A percentile compares a stretch with the other conserved stretches of the same genome.
These are phyloP conservation scores for Allygus modestus DNA, from an alignment of 2,888 invertebrate species.

Conservation along the genomic window DNA sequence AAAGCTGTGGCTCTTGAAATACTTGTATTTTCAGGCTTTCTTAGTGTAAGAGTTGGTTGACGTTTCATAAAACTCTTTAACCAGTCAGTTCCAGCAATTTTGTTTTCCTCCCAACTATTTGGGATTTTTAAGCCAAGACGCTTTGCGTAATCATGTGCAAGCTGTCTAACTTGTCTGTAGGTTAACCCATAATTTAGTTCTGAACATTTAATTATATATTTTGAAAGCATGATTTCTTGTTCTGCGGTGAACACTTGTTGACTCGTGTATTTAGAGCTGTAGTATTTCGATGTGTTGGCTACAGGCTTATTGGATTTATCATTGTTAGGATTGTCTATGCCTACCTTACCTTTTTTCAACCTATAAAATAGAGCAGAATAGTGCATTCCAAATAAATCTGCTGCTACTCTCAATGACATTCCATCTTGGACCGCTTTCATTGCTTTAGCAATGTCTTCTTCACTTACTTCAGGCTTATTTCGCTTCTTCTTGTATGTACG, in stretches of 20 bases:
- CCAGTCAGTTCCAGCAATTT: slow-evolving; percentile 57
- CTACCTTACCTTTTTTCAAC: slow-evolving; percentile 46
- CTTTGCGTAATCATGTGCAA: slow-evolving; percentile 52
- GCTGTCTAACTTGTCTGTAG: slow-evolving; percentile 57
- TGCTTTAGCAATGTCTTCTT: slow-evolving; percentile 46
- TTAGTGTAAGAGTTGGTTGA: background rate
- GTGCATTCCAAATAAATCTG: slow-evolving; percentile 55
- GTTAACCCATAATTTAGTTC: slow-evolving; percentile 59
- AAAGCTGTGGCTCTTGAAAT: slow-evolving; percentile 22
- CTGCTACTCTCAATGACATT: slow-evolving; percentile 44
- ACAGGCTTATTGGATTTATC: background rate
- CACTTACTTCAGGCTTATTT: slow-evolving; percentile 55
- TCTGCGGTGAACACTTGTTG: slow-evolving; percentile 51
- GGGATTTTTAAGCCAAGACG: slow-evolving; percentile 24
- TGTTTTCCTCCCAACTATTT: slow-evolving; percentile 47
- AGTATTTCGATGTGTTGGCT: slow-evolving; percentile 29
- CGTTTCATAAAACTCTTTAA: slow-evolving; percentile 42
- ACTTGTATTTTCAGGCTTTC: slow-evolving; percentile 45
- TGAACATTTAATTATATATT: slow-evolving; percentile 59
- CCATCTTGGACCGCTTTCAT: slow-evolving; percentile 57
- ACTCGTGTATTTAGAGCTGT: slow-evolving; percentile 44
- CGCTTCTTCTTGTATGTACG: slow-evolving; percentile 55
- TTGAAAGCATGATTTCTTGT: slow-evolving; percentile 40
- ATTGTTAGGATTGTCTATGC: no score
- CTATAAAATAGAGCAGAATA: slow-evolving; percentile 59